These are phyloP conservation scores for Coreoperca whiteheadi DNA, from an alignment of 2,113 vertebrate species.

Conservation along the genomic window DNA sequence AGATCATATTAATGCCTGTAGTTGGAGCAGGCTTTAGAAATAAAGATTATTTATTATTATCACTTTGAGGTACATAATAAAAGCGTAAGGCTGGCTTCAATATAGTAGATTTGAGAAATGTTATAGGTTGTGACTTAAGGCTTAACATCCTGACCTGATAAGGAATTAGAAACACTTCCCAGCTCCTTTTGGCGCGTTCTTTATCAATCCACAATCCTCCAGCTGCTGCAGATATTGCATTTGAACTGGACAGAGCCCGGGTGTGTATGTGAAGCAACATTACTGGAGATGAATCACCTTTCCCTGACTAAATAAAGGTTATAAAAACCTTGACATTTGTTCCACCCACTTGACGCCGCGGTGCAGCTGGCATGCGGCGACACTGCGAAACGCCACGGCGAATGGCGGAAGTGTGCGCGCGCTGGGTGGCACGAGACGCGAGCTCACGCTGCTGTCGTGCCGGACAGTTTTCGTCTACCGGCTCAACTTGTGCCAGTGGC, in stretches of 20 bases:
- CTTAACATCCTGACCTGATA: neutral
- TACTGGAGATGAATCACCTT: constrained; percentile 39
- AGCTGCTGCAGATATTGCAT: neutral
- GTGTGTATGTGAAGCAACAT: constrained; percentile 18
- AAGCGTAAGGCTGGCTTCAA: neutral
- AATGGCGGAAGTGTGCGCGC: constrained; percentile 7
- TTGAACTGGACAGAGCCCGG: neutral
- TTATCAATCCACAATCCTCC: neutral
- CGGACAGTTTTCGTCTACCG: constrained; percentile 24
- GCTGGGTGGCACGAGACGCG: constrained; percentile 53
- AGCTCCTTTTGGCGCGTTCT: neutral
- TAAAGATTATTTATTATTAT: too few species aligned
- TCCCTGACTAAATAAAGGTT: constrained; percentile 58
- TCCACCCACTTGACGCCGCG: constrained; percentile 43
- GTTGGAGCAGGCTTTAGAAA: neutral
- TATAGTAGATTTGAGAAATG: neutral
- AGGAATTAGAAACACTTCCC: neutral
- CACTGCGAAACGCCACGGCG: constrained; percentile 68
- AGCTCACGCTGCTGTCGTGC: constrained; percentile 32
- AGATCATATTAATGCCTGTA: neutral
- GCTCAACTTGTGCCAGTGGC: constrained; percentile 19
- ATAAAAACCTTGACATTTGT: constrained; percentile 71
- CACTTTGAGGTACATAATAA: neutral
- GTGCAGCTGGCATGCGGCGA: constrained; percentile 53
- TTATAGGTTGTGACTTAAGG: neutral